These are phyloP conservation scores for Desmodus rotundus DNA, from an alignment of 2,113 vertebrate species.

Conservation along the genomic window DNA sequence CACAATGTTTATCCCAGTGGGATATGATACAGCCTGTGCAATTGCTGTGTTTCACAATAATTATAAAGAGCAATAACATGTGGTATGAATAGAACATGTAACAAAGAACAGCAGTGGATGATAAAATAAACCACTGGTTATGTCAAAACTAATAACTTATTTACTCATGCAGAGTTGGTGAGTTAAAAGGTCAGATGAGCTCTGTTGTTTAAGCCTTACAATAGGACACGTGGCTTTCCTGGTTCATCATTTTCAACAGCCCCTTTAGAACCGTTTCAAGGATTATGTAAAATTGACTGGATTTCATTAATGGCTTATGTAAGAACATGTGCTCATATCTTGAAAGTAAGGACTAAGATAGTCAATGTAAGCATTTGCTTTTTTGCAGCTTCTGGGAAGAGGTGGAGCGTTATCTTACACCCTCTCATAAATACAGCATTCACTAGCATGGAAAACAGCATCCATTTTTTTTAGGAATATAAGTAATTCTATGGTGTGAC, in stretches of 20 bases:
- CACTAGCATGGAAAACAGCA: conserved; percentile 70
- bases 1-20: conserved; percentile 68
- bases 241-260: conserved; percentile 57
- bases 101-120: conserved; percentile 74
- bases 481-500: conserved; percentile 76
- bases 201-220: conserved; percentile 62
- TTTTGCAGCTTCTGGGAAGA: conserved; percentile 61
- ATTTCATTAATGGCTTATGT: conserved; percentile 73
- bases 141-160: conserved; percentile 80
- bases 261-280: conserved; percentile 62
- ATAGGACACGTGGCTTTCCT: conserved; percentile 31
- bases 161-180: conserved; percentile 69
- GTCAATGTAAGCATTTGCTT: conserved; percentile 59
- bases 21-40: conserved; percentile 64
- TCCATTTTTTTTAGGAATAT: conserved; percentile 79
- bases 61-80: conserved; percentile 78
- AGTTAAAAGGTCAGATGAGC: conserved; percentile 75
- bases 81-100: conserved; percentile 73
- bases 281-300: conserved; percentile 66
- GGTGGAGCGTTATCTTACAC: conserved; percentile 57
- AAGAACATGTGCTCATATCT: conserved; percentile 60
- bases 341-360: conserved; percentile 55
- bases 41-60: conserved; percentile 70
- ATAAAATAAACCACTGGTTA: conserved; percentile 77
- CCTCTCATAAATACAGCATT: conserved; percentile 70